Evolutionary conservation across 2,888 invertebrate genomes (phyloP), one percentile per base, ranked within the genome.

Genomic region (Orchesella flavescens): DNA sequence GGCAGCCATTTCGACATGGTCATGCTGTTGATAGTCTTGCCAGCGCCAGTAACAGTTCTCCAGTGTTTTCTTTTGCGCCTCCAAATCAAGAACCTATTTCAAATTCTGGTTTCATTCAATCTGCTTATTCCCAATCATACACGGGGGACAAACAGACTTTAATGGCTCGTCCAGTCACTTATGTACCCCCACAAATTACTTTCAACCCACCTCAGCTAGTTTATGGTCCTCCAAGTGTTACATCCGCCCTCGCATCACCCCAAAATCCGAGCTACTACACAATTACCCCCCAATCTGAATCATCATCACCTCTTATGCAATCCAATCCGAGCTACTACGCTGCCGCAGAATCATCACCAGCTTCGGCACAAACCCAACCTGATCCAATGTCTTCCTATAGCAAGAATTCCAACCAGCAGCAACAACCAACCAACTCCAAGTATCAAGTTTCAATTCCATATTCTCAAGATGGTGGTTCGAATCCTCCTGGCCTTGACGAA

Each of bases 151-250:
- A 46, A 19, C 61, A 74, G 12, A 34, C 44, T 13, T 12, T 65
- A 13, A 43, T 57, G 19, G 76, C 76, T 1, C 66, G 66, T 13
- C 76, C 76, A 19, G 68, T 76, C 15, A 68, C 68, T n/a, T 76
- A 55, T 55, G 76, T 76, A 4, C 76, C 76, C 10, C 76, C 76
- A 1, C 10, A 23, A 7, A 44, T 76, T 19, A 23, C 44, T 15
- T 76, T 76, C 19, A 76, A 76, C 44, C 76, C 76, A 10, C 76
- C 76, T 21, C 43, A 68, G n/a, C 10, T 76, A 13, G 21, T 76
- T 44, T 76, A 76, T 19, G 68, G 68, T 0, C 66, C n/a, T 13
- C 76, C 76, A 5, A 68, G 23, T n/a, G n/a, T 68, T 1, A 68
- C 76, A 15, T 34, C 34, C 34, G 34, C 34, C 7, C 3, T 7